Base-by-base conservation (phyloP, 2,888 invertebrate species). In the Nephrotoma appendiculata region DNA sequence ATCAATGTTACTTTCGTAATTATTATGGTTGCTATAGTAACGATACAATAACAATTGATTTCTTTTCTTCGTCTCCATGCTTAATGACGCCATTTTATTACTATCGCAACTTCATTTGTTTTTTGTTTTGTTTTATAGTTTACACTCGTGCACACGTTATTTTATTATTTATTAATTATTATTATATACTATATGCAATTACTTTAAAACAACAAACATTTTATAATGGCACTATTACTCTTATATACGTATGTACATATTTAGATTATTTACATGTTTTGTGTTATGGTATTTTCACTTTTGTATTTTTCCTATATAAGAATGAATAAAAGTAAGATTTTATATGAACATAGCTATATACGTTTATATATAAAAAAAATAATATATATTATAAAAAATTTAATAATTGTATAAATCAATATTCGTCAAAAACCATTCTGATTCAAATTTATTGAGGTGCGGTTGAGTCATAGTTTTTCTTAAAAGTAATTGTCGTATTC, bases 41-140 rank as follows among this genome's bases (percentile, higher is more conserved):
- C 84, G 42, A 84, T 84, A 84, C 43, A 84, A 42, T 84, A 71
- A 71, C 71, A 71, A 71, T 71, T 71, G 71, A 71, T 71, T 71
- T 71, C 71, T 71, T 71, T 71, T 71, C 9, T 15, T 84, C 43
- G 84, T 42, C 42, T 84, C 84, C 43, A 42, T 84, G n/a, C 7
- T 84, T 84, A 43, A 42, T 84, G 84, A 84, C 84, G 41, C 84
- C 84, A 84, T 84, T 84, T 84, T 84, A 84, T 31, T 71, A 71
- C 9, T 71, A 71, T 31, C 71, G 71, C 9, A 71, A 71, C 71
- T 31, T 31, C 71, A 71, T 71, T 71, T 71, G 71, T 71, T 71
- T 71, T 71, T 44, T 44, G 6, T 44, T 71, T 31, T 71, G 19
- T 71, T 71, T 31, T 71, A 71, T 71, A 71, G 71, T 71, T 71